phyloP scores from a whole-genome alignment of 2,797 vertebrate species.

The Gymnoscopelus braueri region DNA sequence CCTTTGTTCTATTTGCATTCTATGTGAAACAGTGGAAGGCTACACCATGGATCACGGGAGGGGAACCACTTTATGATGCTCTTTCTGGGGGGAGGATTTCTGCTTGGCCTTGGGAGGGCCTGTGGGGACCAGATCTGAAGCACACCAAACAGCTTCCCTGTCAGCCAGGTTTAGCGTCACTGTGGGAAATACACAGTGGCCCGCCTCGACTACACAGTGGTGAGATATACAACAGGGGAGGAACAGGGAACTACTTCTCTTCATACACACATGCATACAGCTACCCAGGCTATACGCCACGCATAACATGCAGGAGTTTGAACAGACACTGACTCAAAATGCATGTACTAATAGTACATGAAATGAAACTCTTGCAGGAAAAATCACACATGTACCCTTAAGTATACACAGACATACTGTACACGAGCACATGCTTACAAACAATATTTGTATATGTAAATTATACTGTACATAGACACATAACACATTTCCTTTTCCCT shows the following conservation, averaged over 20 bases:
- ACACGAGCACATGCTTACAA: neutral
- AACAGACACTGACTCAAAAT: too few species aligned
- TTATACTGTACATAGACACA: neutral
- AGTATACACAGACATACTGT: neutral
- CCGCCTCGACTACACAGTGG: neutral
- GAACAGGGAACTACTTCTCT: neutral
- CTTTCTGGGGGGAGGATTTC: slow-evolving; percentile 4
- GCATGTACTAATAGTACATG: too few species aligned
- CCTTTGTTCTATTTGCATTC: too few species aligned
- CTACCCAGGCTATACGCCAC: neutral
- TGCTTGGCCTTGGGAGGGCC: slow-evolving; percentile 4
- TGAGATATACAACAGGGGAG: neutral
- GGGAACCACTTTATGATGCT: slow-evolving; percentile 8
- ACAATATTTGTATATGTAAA: neutral
- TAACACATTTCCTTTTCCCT: neutral
- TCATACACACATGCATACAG: neutral
- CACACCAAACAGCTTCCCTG: slow-evolving; percentile 20
- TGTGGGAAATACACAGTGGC: neutral
- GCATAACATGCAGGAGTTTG: neutral
- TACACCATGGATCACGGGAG: neutral
- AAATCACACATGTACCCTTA: neutral
- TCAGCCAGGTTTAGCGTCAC: slow-evolving; percentile 20
- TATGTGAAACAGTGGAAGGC: neutral
- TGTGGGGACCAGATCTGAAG: slow-evolving; percentile 19
- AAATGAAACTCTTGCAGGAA: too few species aligned